These are phyloP conservation scores for Lordiphosa clarofinis DNA, from an alignment of 1,140 invertebrate species.

Conservation along the genomic window DNA sequence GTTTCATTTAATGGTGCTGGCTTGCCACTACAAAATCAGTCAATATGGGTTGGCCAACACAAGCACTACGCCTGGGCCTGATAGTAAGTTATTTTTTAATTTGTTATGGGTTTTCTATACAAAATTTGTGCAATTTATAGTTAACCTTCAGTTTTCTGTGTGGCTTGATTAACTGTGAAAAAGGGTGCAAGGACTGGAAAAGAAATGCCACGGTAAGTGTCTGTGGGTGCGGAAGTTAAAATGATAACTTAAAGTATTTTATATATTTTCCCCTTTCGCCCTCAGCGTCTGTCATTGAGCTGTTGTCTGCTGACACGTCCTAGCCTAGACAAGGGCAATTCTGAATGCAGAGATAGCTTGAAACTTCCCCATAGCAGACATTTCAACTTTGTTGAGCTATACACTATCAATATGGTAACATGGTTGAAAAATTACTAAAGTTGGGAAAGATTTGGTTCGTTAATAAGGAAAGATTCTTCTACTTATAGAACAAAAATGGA, in stretches of 20 bases:
- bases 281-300: constrained; percentile 36
- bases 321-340: constrained; percentile 39
- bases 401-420: constrained; percentile 61
- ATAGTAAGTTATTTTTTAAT: no score
- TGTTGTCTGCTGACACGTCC: constrained; percentile 52
- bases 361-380: constrained; percentile 28
- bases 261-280: neutral
- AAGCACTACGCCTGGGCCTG: neutral
- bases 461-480: no score
- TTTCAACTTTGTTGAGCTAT: constrained; percentile 46
- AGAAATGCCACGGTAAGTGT: constrained; percentile 51
- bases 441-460: no score
- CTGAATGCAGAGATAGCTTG: constrained; percentile 26
- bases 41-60: constrained; percentile 1
- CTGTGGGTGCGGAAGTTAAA: no score
- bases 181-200: constrained; percentile 23
- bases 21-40: neutral
- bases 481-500: no score
- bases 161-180: constrained; percentile 12
- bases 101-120: no score
- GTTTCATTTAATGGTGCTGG: constrained; percentile 1
- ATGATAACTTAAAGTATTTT: neutral
- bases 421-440: no score
- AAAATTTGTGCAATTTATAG: constrained; percentile 9
- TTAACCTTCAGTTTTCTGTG: neutral